Percentiles rank a stretch among this genome's conserved stretches.
These are phyloP conservation scores for Orthosia gothica DNA, from an alignment of 2,888 invertebrate genomes.

Conservation along the genomic window DNA sequence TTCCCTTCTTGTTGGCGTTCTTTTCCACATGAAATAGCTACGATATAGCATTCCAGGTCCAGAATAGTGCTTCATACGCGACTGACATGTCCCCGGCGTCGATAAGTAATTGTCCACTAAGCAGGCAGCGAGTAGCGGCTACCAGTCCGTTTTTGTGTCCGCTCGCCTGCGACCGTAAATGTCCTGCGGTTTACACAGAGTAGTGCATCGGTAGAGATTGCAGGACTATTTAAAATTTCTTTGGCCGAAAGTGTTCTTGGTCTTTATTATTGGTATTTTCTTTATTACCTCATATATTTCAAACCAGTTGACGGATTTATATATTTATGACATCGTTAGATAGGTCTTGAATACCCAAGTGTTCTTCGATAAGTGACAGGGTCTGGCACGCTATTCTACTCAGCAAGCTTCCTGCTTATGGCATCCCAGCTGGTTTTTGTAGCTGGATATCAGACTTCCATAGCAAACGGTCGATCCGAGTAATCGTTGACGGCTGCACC, in stretches of 20 bases:
- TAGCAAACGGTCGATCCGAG: too few species aligned
- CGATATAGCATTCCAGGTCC: conserved; percentile 16
- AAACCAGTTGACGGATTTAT: too few species aligned
- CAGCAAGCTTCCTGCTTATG: too few species aligned
- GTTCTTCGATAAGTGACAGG: too few species aligned
- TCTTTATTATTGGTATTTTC: too few species aligned
- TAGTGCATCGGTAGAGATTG: conserved; percentile 30
- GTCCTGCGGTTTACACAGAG: conserved; percentile 66
- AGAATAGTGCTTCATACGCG: conserved; percentile 57
- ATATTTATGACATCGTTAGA: too few species aligned
- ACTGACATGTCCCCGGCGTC: conserved; percentile 75
- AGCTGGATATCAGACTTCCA: too few species aligned
- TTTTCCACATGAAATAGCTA: background rate
- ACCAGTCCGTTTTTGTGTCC: conserved; percentile 73
- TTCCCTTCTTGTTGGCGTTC: background rate
- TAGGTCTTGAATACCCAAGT: too few species aligned
- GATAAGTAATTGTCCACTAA: conserved; percentile 84
- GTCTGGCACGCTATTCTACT: too few species aligned
- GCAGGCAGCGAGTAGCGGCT: conserved; percentile 71
- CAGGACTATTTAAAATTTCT: background rate
- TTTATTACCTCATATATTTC: too few species aligned
- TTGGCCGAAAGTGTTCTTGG: background rate
- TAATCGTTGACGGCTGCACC: too few species aligned
- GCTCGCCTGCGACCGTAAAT: conserved; percentile 68
- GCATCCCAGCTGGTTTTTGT: too few species aligned